These are phyloP conservation scores for Terrapene triunguis DNA, from an alignment of 2,113 vertebrate genomes.

Conservation along the genomic window DNA sequence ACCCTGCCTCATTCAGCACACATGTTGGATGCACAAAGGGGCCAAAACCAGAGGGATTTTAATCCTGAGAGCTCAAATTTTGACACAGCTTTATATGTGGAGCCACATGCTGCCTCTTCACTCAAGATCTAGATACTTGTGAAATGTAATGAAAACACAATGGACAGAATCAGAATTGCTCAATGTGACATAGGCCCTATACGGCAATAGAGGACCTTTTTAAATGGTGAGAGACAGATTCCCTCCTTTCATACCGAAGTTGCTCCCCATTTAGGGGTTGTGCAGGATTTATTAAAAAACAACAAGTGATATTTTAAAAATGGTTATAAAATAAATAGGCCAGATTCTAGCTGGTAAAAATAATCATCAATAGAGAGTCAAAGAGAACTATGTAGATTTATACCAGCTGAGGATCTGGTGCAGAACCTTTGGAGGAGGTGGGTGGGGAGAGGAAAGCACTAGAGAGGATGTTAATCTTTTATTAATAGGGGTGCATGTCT, in stretches of 20 bases:
- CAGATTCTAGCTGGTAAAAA: background rate
- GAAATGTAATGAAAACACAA: accelerated
- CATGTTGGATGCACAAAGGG: conserved; percentile 33
- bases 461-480: background rate
- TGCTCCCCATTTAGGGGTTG: background rate
- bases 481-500: accelerated
- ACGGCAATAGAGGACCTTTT: background rate
- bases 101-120: accelerated
- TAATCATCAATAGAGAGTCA: background rate
- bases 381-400: accelerated
- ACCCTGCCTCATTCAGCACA: background rate
- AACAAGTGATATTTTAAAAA: background rate
- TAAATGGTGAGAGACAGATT: background rate
- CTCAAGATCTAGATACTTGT: accelerated
- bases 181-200: background rate
- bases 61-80: background rate
- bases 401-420: background rate
- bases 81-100: background rate
- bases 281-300: background rate
- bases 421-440: accelerated
- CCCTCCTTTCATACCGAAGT: background rate
- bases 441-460: accelerated
- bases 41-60: background rate
- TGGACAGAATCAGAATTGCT: background rate
- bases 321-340: background rate